Conservation (phyloP, 2,888 invertebrate species). For the Diachrysia chrysitis region DNA sequence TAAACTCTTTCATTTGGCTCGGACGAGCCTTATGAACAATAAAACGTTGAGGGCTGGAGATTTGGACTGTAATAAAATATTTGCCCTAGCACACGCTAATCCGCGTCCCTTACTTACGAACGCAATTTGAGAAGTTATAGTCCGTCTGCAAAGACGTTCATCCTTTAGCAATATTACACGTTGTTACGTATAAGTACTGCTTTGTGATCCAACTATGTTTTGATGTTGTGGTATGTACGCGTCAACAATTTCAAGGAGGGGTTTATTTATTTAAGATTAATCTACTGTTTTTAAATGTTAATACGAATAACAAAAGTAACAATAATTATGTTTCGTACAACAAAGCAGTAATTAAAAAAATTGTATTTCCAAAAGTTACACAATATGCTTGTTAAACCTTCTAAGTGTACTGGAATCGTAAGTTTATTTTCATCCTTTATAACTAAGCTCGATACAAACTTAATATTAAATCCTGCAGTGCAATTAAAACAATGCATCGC, state of each 20-base stretch:
- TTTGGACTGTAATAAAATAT: constrained; percentile 89
- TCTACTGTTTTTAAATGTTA: not conserved
- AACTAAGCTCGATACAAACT: not conserved
- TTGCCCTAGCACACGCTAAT: constrained; percentile 88
- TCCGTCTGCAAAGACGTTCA: constrained; percentile 67
- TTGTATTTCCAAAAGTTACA: too few relatives aligned
- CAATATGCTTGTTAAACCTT: too few relatives aligned
- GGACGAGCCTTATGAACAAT: constrained; percentile 90
- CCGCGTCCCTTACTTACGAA: constrained; percentile 87
- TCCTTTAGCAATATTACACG: constrained; percentile 64
- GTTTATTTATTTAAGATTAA: constrained; percentile 2
- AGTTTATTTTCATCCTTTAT: not conserved
- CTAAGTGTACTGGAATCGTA: too few relatives aligned
- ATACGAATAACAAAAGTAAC: not conserved
- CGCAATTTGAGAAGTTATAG: constrained; percentile 88
- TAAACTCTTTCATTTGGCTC: constrained; percentile 89
- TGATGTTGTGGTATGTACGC: constrained; percentile 21
- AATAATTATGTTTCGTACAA: not conserved
- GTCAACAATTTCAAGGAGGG: constrained; percentile 9
- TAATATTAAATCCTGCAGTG: constrained; percentile 25
- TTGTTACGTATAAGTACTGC: constrained; percentile 46
- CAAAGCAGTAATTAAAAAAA: too few relatives aligned
- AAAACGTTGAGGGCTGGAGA: constrained; percentile 89
- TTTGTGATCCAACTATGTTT: constrained; percentile 35
- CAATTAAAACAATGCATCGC: constrained; percentile 32